These are phyloP conservation scores for Ornithoptera priamus DNA, from an alignment of 2,888 invertebrate species.

Conservation along the genomic window DNA sequence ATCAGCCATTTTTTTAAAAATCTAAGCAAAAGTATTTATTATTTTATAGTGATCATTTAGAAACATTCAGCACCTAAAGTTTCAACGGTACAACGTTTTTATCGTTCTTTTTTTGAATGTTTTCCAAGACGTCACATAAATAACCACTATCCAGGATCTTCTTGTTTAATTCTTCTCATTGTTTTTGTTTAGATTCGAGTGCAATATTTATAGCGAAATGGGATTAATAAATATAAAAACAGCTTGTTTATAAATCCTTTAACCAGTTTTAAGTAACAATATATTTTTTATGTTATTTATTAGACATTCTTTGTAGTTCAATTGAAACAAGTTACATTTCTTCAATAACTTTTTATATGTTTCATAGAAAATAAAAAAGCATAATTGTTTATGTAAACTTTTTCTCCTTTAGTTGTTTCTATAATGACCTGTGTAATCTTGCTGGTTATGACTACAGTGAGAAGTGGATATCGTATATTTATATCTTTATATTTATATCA, in stretches of 20 bases:
- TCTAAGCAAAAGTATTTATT: background rate
- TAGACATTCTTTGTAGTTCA: no score
- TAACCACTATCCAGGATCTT: conserved; percentile 16
- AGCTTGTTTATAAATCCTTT: background rate
- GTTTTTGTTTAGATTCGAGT: conserved; percentile 3
- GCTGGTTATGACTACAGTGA: no score
- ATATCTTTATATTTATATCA: no score
- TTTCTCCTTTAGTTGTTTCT: no score
- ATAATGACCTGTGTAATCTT: no score
- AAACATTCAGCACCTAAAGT: background rate
- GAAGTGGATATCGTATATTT: no score
- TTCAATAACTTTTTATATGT: no score
- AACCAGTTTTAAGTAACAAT: no score
- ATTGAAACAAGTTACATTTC: no score
- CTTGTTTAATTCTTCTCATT: conserved; percentile 19
- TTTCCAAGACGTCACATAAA: conserved; percentile 16
- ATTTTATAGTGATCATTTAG: background rate
- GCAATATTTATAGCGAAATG: conserved; percentile 5
- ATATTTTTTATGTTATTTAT: no score
- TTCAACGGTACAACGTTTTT: background rate
- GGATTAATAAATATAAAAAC: background rate
- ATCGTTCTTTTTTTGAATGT: conserved; percentile 2
- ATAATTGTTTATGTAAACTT: no score
- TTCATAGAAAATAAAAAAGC: no score
- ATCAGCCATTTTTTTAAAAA: background rate